Conservation (phyloP, 2,888 invertebrate species). For the Nowickia ferox region DNA sequence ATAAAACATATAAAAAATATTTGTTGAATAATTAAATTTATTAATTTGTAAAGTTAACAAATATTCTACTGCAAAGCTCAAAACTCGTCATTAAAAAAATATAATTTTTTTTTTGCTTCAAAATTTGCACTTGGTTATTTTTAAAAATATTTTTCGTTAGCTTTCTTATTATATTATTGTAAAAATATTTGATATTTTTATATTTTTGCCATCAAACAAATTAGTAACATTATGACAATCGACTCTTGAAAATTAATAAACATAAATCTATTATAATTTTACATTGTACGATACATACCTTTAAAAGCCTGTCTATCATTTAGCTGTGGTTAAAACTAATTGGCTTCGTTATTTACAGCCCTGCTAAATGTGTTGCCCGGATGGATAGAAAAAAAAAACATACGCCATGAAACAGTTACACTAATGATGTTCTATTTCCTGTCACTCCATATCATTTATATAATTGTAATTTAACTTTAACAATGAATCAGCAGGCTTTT, state of each 20-base stretch:
- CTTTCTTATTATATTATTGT: too few species aligned
- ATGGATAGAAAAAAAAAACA: neutral
- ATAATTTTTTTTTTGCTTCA: too few species aligned
- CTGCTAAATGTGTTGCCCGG: neutral
- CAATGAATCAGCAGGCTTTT: constrained; percentile 61
- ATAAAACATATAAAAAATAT: too few species aligned
- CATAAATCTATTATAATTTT: neutral
- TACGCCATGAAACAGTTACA: constrained; percentile 8
- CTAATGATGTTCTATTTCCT: constrained; percentile 45
- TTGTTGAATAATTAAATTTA: too few species aligned
- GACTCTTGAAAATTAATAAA: constrained; percentile 1
- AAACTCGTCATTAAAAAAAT: too few species aligned
- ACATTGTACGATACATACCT: neutral
- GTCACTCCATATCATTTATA: constrained; percentile 49
- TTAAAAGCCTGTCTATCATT: constrained; percentile 10
- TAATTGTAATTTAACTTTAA: constrained; percentile 63
- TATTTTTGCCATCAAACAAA: neutral
- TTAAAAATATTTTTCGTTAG: too few species aligned
- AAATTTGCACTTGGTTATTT: too few species aligned
- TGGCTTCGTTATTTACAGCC: constrained; percentile 29
- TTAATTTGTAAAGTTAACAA: too few species aligned
- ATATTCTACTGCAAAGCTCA: too few species aligned
- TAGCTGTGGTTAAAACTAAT: constrained; percentile 11
- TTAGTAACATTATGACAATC: neutral
- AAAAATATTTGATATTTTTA: neutral